Evolutionary conservation across 92 coral and sea anemone genomes (phyloP).

Genomic region (Micromussa lordhowensis): DNA sequence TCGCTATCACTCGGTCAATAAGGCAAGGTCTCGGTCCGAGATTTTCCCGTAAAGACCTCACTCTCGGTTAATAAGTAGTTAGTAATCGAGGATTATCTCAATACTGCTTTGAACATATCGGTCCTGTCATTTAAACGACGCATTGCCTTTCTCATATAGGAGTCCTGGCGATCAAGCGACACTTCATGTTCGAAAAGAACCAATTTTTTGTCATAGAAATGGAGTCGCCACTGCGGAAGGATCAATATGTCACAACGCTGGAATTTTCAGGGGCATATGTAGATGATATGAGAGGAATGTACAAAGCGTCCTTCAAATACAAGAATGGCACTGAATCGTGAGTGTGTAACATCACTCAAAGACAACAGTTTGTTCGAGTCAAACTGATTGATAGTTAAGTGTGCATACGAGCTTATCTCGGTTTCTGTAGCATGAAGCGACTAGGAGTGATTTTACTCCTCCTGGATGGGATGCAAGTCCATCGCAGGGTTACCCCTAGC

Average conservation of each 20-base stretch:
- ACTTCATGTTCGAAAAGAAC: conserved; percentile 72
- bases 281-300: conserved; percentile 68
- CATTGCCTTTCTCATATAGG: background rate
- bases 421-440: no score
- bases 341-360: background rate
- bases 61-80: no score
- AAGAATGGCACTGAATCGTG: conserved; percentile 67
- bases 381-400: background rate
- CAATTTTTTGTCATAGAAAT: conserved; percentile 81
- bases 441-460: no score
- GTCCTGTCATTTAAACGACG: background rate
- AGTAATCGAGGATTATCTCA: no score
- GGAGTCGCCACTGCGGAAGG: conserved; percentile 49
- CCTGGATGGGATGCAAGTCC: no score
- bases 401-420: no score
- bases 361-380: background rate
- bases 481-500: no score
- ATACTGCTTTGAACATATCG: background rate
- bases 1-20: no score
- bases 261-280: conserved; percentile 64
- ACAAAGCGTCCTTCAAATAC: conserved; percentile 72
- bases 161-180: conserved; percentile 39
- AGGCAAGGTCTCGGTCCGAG: no score
- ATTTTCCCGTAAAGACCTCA: no score
- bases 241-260: conserved; percentile 56